These are phyloP conservation scores for Ptilonorhynchus violaceus DNA, from an alignment of 2,113 vertebrate species.

Conservation along the genomic window DNA sequence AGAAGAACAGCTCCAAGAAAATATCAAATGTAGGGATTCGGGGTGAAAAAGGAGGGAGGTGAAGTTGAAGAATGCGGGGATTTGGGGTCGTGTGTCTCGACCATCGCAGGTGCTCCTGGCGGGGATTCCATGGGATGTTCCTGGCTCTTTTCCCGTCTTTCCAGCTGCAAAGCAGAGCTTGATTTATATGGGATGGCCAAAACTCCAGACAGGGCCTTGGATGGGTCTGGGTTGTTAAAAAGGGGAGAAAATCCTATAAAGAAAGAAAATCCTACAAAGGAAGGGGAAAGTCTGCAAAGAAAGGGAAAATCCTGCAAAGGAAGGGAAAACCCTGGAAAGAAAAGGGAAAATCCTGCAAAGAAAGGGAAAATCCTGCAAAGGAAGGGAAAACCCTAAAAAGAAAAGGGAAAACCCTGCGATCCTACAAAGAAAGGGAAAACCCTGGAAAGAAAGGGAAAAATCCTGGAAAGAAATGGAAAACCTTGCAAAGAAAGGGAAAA, in stretches of 20 bases:
- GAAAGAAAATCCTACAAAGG: too few relatives aligned
- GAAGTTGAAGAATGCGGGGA: fast-evolving
- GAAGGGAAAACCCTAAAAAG: neutral
- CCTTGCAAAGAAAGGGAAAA: neutral
- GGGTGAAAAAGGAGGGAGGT: neutral
- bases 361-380: neutral
- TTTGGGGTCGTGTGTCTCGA: neutral
- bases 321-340: too few relatives aligned
- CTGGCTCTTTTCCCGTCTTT: neutral
- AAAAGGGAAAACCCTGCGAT: neutral
- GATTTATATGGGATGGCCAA: neutral
- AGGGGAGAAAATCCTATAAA: fast-evolving
- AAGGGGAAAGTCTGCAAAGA: too few relatives aligned
- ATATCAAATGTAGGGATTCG: neutral
- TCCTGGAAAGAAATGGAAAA: neutral
- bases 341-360: too few relatives aligned
- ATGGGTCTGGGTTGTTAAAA: neutral
- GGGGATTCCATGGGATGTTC: neutral
- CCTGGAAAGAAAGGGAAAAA: too few relatives aligned
- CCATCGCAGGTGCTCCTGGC: fast-evolving
- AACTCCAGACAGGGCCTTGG: neutral
- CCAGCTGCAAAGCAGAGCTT: neutral
- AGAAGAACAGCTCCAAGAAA: neutral
- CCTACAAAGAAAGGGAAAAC: neutral
- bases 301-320: too few relatives aligned